Conservation (phyloP, 2,888 invertebrate genomes). For the Mongoloraphidia duomilia region DNA sequence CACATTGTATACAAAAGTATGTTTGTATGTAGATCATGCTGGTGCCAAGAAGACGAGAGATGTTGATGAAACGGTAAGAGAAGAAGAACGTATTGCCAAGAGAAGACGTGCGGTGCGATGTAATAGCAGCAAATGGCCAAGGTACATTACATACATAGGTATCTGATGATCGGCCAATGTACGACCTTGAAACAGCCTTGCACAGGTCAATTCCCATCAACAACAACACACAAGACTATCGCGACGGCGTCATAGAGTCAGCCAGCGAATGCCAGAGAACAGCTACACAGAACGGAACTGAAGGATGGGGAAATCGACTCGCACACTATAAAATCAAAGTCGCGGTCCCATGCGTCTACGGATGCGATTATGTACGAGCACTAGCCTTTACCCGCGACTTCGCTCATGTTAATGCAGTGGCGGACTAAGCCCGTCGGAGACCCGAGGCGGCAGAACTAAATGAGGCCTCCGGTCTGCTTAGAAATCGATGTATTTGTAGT, state of each 20-base stretch:
- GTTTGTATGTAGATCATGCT: slow-evolving; percentile 8
- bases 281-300: not conserved
- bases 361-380: too few relatives aligned
- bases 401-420: too few relatives aligned
- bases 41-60: not conserved
- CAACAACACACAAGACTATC: slow-evolving; percentile 7
- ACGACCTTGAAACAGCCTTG: slow-evolving; percentile 36
- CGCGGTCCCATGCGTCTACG: too few relatives aligned
- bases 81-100: slow-evolving; percentile 1
- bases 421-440: too few relatives aligned
- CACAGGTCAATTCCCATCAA: slow-evolving; percentile 25
- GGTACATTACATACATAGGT: not conserved
- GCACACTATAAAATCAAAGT: too few relatives aligned
- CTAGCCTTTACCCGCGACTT: too few relatives aligned
- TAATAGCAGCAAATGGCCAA: slow-evolving; percentile 18
- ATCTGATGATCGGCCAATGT: slow-evolving; percentile 27
- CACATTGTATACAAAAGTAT: slow-evolving; percentile 5
- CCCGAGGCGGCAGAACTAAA: too few relatives aligned
- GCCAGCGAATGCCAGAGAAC: not conserved
- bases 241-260: slow-evolving; percentile 1
- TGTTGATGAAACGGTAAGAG: not conserved
- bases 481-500: too few relatives aligned
- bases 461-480: too few relatives aligned
- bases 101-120: slow-evolving; percentile 15
- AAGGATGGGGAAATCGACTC: too few relatives aligned